These are phyloP conservation scores for Drosophila rellima DNA, from an alignment of 2,888 invertebrate genomes.

Conservation along the genomic window DNA sequence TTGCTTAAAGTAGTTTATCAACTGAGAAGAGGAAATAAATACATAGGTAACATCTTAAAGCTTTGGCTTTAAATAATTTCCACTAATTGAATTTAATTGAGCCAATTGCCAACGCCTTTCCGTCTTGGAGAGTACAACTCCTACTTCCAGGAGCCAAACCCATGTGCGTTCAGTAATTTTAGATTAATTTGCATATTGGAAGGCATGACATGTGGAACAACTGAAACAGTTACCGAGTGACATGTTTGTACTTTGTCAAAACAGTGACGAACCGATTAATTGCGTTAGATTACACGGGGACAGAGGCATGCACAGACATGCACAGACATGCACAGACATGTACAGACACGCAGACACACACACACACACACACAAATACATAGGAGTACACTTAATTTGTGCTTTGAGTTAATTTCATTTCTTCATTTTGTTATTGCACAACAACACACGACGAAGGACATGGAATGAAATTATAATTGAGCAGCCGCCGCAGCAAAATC, in stretches of 20 bases:
- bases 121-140: slow-evolving; percentile 5
- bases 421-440: slow-evolving; percentile 73
- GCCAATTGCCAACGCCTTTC: slow-evolving; percentile 33
- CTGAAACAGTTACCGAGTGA: slow-evolving; percentile 43
- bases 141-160: slow-evolving; percentile 10
- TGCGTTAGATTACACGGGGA: slow-evolving; percentile 76
- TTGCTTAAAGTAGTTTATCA: slow-evolving; percentile 29
- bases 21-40: background rate
- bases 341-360: slow-evolving; percentile 16
- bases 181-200: slow-evolving; percentile 77
- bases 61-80: slow-evolving; percentile 20
- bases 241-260: slow-evolving; percentile 70
- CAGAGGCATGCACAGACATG: slow-evolving; percentile 6
- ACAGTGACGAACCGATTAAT: slow-evolving; percentile 82
- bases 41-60: too few species aligned
- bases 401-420: slow-evolving; percentile 76
- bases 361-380: slow-evolving; percentile 4
- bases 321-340: slow-evolving; percentile 2
- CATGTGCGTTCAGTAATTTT: slow-evolving; percentile 53
- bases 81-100: slow-evolving; percentile 64
- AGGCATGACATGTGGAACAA: slow-evolving; percentile 35
- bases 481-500: slow-evolving; percentile 65
- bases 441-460: slow-evolving; percentile 49
- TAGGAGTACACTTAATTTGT: slow-evolving; percentile 58
- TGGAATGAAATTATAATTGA: slow-evolving; percentile 76